phyloP scores from a whole-genome alignment of 2,113 vertebrate species.

The Eurypyga helias region DNA sequence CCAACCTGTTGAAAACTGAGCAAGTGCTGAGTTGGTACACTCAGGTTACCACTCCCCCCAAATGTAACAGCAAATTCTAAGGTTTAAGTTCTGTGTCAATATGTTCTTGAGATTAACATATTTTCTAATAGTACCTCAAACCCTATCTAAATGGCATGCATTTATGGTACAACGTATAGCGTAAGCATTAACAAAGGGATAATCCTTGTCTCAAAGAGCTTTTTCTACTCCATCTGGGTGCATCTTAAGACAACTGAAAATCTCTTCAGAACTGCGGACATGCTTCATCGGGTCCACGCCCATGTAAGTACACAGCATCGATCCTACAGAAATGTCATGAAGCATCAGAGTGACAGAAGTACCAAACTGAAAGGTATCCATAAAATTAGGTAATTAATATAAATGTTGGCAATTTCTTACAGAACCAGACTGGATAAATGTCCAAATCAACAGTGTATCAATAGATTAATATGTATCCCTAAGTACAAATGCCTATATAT shows the following conservation, averaged over 20 bases:
- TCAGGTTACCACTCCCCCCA: neutral
- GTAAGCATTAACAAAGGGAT: neutral
- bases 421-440: neutral
- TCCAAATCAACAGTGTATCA: neutral
- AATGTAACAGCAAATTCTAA: neutral
- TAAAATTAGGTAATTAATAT: neutral
- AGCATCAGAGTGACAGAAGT: neutral
- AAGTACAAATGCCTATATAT: neutral
- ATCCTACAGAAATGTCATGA: neutral
- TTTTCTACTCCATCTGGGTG: neutral
- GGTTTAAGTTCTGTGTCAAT: neutral
- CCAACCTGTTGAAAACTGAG: neutral
- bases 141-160: neutral
- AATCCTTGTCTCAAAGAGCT: neutral
- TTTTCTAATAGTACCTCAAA: neutral
- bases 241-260: neutral
- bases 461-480: neutral
- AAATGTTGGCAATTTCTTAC: neutral
- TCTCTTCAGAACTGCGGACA: neutral
- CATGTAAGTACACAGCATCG: neutral
- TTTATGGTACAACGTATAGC: fast-evolving
- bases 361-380: neutral
- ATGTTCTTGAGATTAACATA: neutral
- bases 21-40: neutral
- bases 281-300: neutral